Conservation (phyloP, 2,888 invertebrate genomes). For the Amphipyra tragopoginis region DNA sequence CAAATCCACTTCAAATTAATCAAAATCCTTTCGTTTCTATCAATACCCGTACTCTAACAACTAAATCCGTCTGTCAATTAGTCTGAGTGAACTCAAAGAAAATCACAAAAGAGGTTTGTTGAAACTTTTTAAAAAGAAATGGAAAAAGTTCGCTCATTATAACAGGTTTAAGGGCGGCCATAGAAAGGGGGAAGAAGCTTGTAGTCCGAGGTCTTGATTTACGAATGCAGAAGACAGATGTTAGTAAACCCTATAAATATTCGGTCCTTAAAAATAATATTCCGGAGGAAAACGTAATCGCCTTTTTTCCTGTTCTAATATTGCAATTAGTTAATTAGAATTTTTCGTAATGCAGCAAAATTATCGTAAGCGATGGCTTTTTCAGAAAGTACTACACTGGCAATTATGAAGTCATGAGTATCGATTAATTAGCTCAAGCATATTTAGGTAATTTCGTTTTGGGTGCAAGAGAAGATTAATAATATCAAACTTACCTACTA, state of each 20-base stretch:
- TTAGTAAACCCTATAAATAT: slow-evolving; percentile 53
- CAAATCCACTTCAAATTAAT: slow-evolving; percentile 22
- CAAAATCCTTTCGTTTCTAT: slow-evolving; percentile 33
- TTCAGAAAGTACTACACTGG: no score
- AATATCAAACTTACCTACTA: no score
- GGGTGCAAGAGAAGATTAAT: no score
- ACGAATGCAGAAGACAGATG: slow-evolving; percentile 57
- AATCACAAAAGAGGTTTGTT: slow-evolving; percentile 68
- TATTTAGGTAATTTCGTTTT: no score
- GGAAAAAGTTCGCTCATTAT: slow-evolving; percentile 85
- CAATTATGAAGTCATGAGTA: no score
- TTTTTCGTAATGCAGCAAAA: not conserved
- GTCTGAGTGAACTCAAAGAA: slow-evolving; percentile 68
- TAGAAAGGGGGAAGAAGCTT: slow-evolving; percentile 51
- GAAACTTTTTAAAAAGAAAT: slow-evolving; percentile 74
- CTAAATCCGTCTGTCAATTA: slow-evolving; percentile 67
- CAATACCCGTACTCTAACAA: slow-evolving; percentile 39
- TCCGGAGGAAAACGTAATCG: slow-evolving; percentile 5
- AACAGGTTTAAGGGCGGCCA: slow-evolving; percentile 77
- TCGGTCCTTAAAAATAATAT: slow-evolving; percentile 31
- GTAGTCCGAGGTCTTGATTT: slow-evolving; percentile 56
- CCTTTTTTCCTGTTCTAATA: slow-evolving; percentile 4
- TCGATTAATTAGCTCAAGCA: no score
- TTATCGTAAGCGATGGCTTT: not conserved
- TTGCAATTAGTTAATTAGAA: not conserved